Conservation (phyloP, 2,888 invertebrate species). For the Smittia sp. region DNA sequence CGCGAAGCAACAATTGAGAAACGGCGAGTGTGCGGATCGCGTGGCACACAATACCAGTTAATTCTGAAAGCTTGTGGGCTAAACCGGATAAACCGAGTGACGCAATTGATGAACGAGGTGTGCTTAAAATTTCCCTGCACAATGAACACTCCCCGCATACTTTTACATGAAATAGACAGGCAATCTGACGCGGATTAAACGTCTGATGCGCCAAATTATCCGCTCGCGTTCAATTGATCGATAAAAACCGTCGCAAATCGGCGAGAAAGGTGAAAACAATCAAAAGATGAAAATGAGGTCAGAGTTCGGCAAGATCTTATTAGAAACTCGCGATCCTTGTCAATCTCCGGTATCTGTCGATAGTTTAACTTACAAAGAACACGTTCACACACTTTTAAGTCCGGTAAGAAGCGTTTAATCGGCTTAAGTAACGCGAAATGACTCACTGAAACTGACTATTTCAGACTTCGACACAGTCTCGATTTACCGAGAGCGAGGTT, state of each 20-base stretch:
- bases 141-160: slow-evolving; percentile 4
- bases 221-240: slow-evolving; percentile 5
- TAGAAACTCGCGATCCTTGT: not conserved
- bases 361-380: not conserved
- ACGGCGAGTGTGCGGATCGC: not conserved
- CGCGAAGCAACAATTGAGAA: not conserved
- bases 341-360: not conserved
- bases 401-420: not conserved
- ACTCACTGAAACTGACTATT: too few species aligned
- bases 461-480: too few species aligned
- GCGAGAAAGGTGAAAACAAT: slow-evolving; percentile 17
- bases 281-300: slow-evolving; percentile 10
- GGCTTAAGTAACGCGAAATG: too few species aligned
- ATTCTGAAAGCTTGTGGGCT: not conserved
- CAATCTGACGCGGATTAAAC: not conserved
- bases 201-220: slow-evolving; percentile 5
- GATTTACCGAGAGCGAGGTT: too few species aligned
- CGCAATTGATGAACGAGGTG: slow-evolving; percentile 1
- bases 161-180: slow-evolving; percentile 9
- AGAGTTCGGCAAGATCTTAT: not conserved
- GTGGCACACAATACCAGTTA: not conserved
- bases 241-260: slow-evolving; percentile 8
- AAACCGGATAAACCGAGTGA: slow-evolving; percentile 16
- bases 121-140: not conserved
- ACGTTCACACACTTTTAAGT: not conserved